phyloP scores from a whole-genome alignment of 2,888 invertebrate species.

The Phyllotreta striolata region DNA sequence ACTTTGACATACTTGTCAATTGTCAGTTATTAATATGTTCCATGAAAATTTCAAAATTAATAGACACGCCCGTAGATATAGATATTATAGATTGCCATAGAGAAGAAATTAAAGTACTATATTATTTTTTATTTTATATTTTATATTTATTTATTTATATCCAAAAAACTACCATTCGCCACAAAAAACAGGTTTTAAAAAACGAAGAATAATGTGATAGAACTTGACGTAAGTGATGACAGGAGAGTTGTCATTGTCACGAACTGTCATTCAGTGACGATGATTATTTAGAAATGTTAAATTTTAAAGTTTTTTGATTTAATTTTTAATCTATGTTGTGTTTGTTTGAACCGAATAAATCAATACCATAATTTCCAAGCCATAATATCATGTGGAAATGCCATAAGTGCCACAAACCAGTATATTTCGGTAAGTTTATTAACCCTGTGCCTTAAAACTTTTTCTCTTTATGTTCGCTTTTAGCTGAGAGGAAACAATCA shows the following conservation, averaged over 20 bases:
- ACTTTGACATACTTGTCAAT: not conserved
- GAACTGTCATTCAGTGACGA: constrained; percentile 10
- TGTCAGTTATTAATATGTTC: not conserved
- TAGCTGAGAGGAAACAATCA: constrained; percentile 87
- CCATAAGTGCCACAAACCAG: constrained; percentile 83
- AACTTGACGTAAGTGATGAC: not conserved
- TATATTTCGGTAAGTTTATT: constrained; percentile 73
- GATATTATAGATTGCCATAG: too few species aligned
- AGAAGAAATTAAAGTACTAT: too few species aligned
- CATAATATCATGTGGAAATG: constrained; percentile 75
- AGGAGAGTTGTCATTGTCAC: not conserved
- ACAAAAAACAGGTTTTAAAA: too few species aligned
- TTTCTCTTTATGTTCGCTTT: constrained; percentile 33
- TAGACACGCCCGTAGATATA: too few species aligned
- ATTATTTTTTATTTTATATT: too few species aligned
- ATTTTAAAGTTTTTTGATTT: constrained; percentile 5
- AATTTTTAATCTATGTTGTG: constrained; percentile 13
- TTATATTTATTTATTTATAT: too few species aligned
- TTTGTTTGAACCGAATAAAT: constrained; percentile 14
- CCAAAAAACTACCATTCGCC: too few species aligned
- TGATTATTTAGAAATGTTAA: constrained; percentile 6
- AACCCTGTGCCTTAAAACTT: constrained; percentile 19
- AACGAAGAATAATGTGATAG: not conserved
- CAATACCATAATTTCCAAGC: constrained; percentile 14
- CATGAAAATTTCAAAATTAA: too few species aligned